Conservation (phyloP, 2,113 vertebrate species). For the Anhinga rufa region DNA sequence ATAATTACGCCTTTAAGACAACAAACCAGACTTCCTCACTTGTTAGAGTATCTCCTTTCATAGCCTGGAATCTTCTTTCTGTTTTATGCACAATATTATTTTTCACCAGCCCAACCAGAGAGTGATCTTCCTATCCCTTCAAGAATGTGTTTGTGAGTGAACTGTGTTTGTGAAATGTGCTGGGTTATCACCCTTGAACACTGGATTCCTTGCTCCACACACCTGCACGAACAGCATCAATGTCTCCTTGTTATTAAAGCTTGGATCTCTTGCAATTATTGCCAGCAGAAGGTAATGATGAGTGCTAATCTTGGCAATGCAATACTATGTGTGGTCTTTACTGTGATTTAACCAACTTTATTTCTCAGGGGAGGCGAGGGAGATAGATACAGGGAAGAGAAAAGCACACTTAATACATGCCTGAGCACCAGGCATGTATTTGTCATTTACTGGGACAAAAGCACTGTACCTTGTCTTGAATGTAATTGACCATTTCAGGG, state of each 20-base stretch:
- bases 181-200: not conserved
- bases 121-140: not conserved
- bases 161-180: not conserved
- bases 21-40: not conserved
- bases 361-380: not conserved
- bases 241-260: not conserved
- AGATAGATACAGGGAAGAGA: not conserved
- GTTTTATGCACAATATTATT: not conserved
- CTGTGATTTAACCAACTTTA: not conserved
- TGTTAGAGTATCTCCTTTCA: not conserved
- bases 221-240: not conserved
- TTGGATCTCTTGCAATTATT: not conserved
- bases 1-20: not conserved
- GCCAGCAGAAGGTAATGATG: not conserved
- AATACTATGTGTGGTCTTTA: not conserved
- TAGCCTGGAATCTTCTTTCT: not conserved
- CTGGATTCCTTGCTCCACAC: not conserved
- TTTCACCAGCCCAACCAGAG: not conserved
- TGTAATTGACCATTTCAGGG: constrained; percentile 94
- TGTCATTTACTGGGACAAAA: not conserved
- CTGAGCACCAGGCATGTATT: not conserved
- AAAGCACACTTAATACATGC: not conserved
- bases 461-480: constrained; percentile 89
- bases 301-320: not conserved
- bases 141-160: rapidly evolving